Conservation (phyloP, 2,113 vertebrate genomes). For the Boulengeromyrus knoepffleri region DNA sequence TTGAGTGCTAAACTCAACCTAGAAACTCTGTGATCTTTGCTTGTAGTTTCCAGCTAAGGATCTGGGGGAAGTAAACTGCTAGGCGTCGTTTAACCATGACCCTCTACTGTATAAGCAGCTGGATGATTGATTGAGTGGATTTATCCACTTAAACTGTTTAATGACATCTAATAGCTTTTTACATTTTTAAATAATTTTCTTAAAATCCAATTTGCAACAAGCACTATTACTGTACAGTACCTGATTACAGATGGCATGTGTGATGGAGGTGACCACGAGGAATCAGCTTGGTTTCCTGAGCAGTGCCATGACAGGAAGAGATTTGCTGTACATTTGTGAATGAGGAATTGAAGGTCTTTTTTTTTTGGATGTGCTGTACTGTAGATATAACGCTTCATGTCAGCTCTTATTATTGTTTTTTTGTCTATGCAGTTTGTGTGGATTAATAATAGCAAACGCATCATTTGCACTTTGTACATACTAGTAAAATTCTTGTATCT, state of each 20-base stretch:
- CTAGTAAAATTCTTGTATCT: slow-evolving; percentile 73
- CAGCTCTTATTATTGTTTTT: slow-evolving; percentile 24
- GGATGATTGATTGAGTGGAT: background rate
- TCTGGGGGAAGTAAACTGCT: background rate
- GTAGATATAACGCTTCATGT: slow-evolving; percentile 25
- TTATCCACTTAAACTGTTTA: slow-evolving; percentile 13
- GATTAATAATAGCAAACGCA: slow-evolving; percentile 66
- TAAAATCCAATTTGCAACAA: background rate
- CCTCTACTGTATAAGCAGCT: background rate
- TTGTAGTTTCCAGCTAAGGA: background rate
- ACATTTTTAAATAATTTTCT: background rate
- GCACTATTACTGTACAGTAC: background rate
- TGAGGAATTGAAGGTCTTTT: slow-evolving; percentile 34
- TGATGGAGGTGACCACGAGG: background rate
- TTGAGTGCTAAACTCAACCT: background rate
- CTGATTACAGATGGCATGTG: background rate
- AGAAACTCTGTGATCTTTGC: background rate
- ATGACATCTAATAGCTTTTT: slow-evolving; percentile 8
- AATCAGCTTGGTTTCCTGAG: background rate
- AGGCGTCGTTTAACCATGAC: background rate
- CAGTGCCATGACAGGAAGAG: background rate
- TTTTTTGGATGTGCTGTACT: slow-evolving; percentile 47
- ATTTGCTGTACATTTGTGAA: slow-evolving; percentile 27
- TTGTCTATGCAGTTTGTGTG: slow-evolving; percentile 28
- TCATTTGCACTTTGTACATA: slow-evolving; percentile 96